Evolutionary conservation across 2,888 invertebrate species (phyloP).

Genomic region (Neocrepidodera transversa): DNA sequence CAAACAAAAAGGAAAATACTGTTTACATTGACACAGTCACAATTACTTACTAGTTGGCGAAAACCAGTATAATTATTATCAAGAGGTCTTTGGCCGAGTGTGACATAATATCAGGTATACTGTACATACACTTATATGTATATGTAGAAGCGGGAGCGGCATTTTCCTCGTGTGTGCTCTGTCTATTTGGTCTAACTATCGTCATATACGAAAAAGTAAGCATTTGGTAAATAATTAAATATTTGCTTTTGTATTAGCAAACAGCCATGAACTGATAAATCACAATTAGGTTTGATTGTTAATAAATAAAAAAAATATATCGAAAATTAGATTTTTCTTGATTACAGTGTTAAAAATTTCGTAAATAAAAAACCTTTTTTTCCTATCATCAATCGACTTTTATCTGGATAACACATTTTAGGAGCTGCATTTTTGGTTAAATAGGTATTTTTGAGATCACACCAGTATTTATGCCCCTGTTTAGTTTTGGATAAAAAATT

Average conservation of each 20-base stretch:
- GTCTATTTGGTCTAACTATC: neutral
- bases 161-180: neutral
- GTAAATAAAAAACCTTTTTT: no score
- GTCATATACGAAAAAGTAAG: neutral
- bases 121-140: neutral
- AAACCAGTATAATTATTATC: slow-evolving; percentile 7
- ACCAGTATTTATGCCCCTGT: no score
- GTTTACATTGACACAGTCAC: slow-evolving; percentile 5
- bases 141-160: neutral
- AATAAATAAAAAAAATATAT: no score
- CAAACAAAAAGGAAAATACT: neutral
- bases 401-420: no score
- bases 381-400: no score
- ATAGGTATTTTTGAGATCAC: no score
- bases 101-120: neutral
- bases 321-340: no score
- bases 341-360: no score
- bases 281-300: no score
- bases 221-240: neutral
- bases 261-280: no score
- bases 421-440: no score
- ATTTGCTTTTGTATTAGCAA: neutral
- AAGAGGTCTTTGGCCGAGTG: slow-evolving; percentile 1
- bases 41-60: neutral
- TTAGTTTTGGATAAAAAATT: no score